Evolutionary conservation across 2,113 vertebrate species (phyloP).

Genomic region (Globicephala melas): DNA sequence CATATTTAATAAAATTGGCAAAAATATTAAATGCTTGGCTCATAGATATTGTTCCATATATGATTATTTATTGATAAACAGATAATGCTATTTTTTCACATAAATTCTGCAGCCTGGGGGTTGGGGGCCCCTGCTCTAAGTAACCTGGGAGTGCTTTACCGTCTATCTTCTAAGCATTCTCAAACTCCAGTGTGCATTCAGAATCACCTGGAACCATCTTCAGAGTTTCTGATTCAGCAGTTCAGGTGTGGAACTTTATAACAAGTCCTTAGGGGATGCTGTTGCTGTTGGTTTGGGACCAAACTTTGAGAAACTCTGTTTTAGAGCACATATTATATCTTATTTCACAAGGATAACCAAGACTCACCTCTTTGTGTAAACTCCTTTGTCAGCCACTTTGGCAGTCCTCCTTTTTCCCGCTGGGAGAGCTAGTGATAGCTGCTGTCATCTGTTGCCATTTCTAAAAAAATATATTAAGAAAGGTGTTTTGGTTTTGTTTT

Average conservation of each 20-base stretch:
- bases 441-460: not conserved
- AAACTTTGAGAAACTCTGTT: not conserved
- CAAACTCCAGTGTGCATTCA: not conserved
- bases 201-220: not conserved
- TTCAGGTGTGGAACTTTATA: not conserved
- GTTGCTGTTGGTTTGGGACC: not conserved
- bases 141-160: not conserved
- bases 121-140: too few species aligned
- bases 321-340: not conserved
- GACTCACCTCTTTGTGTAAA: not conserved
- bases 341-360: not conserved
- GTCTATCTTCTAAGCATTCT: not conserved
- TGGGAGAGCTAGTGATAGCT: not conserved
- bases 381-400: not conserved
- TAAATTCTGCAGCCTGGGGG: not conserved
- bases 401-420: not conserved
- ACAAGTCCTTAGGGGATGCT: not conserved
- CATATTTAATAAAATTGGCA: not conserved
- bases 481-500: not conserved
- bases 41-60: not conserved
- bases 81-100: not conserved
- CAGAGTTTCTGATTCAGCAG: not conserved
- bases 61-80: not conserved
- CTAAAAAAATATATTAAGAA: not conserved
- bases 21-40: not conserved